Evolutionary conservation across 2,797 vertebrate species (phyloP).

Genomic region (Sylvilagus floridanus): DNA sequence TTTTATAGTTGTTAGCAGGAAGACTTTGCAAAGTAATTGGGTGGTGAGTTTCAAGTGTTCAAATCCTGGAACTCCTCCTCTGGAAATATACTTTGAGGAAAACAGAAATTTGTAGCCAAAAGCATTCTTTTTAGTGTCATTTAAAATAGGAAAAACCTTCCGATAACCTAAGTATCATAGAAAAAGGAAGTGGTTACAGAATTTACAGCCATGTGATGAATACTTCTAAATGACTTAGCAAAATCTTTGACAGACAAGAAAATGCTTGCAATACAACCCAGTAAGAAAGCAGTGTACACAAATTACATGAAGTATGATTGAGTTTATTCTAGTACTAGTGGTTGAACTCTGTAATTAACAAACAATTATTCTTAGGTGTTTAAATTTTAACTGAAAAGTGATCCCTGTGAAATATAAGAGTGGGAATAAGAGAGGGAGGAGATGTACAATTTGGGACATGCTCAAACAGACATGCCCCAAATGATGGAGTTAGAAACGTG

Average conservation of each 20-base stretch:
- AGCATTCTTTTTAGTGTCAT: background rate
- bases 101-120: background rate
- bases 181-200: background rate
- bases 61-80: background rate
- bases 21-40: conserved; percentile 18
- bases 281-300: background rate
- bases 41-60: background rate
- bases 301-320: background rate
- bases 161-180: background rate
- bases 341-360: no score
- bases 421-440: no score
- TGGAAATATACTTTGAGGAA: background rate
- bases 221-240: conserved; percentile 32
- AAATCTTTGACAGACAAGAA: conserved; percentile 20
- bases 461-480: no score
- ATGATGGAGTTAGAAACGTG: no score
- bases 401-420: no score
- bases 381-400: no score
- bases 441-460: no score
- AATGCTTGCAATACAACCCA: background rate
- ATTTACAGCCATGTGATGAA: background rate
- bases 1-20: conserved; percentile 34
- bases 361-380: no score
- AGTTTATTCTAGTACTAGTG: no score
- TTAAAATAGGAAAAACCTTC: background rate